phyloP scores from a whole-genome alignment of 2,113 vertebrate genomes.

The Brienomyrus longianalis region DNA sequence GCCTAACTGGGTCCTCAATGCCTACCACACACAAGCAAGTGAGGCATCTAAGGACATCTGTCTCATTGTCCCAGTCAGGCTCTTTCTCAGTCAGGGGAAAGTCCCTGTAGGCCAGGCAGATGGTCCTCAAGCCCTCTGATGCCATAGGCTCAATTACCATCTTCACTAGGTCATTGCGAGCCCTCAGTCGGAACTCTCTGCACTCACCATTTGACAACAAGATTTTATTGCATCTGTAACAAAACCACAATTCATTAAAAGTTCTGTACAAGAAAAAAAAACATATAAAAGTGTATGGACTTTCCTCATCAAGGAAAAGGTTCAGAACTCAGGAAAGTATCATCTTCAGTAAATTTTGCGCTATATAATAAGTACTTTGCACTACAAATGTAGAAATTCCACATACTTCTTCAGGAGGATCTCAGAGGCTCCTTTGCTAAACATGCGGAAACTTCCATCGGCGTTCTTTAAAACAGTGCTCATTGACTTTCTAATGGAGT shows the following conservation, averaged over 20 bases:
- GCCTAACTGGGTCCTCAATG: constrained; percentile 94
- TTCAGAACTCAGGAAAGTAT: background rate
- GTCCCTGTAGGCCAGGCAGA: constrained; percentile 90
- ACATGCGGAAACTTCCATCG: constrained; percentile 90
- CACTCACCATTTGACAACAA: constrained; percentile 71
- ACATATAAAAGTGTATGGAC: background rate
- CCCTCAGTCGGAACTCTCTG: constrained; percentile 75
- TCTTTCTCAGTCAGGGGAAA: constrained; percentile 76
- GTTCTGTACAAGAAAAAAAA: constrained; percentile 14
- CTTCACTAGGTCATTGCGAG: constrained; percentile 80
- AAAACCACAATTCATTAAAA: background rate
- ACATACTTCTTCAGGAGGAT: constrained; percentile 95
- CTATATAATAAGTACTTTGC: background rate
- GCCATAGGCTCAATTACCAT: constrained; percentile 95
- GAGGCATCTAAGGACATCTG: constrained; percentile 78
- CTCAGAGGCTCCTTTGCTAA: constrained; percentile 96
- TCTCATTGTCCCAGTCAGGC: constrained; percentile 90
- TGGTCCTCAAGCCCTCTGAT: constrained; percentile 89
- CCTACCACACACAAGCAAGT: constrained; percentile 91
- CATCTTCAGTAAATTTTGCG: background rate
- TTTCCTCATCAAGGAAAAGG: background rate
- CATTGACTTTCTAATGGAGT: constrained; percentile 97
- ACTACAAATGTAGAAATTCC: background rate
- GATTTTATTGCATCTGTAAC: constrained; percentile 83
- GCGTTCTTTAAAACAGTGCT: constrained; percentile 89